Evolutionary conservation across 2,888 invertebrate species (phyloP).

Genomic region (Cerceris ruficornis): DNA sequence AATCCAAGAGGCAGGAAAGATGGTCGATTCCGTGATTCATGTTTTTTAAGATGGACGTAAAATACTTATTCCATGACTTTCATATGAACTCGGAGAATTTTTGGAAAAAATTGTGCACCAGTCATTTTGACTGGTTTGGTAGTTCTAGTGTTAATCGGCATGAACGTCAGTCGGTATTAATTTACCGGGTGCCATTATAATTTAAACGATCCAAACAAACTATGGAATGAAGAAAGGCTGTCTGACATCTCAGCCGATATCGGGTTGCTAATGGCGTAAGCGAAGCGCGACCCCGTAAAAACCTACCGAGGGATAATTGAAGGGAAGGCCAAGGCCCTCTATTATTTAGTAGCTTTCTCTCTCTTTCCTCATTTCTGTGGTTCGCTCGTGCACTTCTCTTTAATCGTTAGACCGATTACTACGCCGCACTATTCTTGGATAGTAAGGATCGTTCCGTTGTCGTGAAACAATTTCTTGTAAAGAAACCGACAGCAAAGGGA

Average conservation of each 20-base stretch:
- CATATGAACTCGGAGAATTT: too few relatives aligned
- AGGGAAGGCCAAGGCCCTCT: slow-evolving; percentile 69
- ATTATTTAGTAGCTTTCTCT: slow-evolving; percentile 62
- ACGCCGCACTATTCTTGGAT: slow-evolving; percentile 60
- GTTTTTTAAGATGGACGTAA: too few relatives aligned
- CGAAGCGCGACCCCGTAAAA: slow-evolving; percentile 74
- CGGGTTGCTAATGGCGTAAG: slow-evolving; percentile 79
- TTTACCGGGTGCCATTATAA: neutral
- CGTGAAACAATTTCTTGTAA: too few relatives aligned
- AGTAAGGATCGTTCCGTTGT: slow-evolving; percentile 63
- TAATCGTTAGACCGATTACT: slow-evolving; percentile 75
- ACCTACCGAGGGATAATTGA: slow-evolving; percentile 75
- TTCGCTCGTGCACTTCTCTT: slow-evolving; percentile 42
- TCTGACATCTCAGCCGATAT: slow-evolving; percentile 62
- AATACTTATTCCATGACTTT: too few relatives aligned
- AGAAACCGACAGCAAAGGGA: too few relatives aligned
- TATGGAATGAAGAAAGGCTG: slow-evolving; percentile 30
- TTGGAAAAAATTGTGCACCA: too few relatives aligned
- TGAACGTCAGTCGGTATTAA: neutral
- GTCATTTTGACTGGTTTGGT: too few relatives aligned
- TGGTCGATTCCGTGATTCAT: too few relatives aligned
- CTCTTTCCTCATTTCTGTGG: slow-evolving; percentile 35
- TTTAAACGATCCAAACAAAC: slow-evolving; percentile 39
- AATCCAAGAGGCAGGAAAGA: too few relatives aligned
- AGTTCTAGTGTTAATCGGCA: neutral